Evolutionary conservation across 2,113 vertebrate genomes (phyloP).

Genomic region (Clarias batrachus): DNA sequence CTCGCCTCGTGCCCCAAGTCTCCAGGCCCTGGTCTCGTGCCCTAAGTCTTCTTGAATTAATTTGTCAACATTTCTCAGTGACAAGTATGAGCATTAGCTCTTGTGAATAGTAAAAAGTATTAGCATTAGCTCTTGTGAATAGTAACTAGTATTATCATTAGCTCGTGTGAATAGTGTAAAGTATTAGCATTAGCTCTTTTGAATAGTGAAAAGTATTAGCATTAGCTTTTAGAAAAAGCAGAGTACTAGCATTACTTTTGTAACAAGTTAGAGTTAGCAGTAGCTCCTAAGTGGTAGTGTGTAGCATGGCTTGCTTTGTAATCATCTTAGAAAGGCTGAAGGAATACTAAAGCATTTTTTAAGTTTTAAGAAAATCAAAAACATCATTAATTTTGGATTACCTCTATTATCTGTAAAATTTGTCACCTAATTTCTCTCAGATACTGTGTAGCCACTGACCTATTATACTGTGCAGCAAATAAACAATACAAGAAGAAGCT

Average conservation of each 20-base stretch:
- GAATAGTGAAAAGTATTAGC: background rate
- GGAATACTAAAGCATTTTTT: background rate
- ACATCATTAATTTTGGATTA: background rate
- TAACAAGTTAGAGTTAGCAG: background rate
- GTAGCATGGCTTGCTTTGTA: background rate
- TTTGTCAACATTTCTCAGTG: no score
- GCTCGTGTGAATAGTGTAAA: background rate
- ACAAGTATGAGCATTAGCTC: background rate
- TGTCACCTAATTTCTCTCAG: background rate
- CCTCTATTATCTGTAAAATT: constrained; percentile 3
- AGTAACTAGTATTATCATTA: background rate
- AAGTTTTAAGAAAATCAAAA: background rate
- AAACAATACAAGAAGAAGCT: background rate
- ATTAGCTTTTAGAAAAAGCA: background rate
- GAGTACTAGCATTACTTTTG: background rate
- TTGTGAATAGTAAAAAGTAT: background rate
- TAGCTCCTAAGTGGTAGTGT: background rate
- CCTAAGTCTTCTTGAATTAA: no score
- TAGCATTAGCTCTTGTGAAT: background rate
- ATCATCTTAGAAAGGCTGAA: background rate
- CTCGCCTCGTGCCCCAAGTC: no score
- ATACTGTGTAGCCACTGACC: background rate
- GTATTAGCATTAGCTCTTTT: background rate
- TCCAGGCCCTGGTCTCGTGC: no score
- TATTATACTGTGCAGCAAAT: background rate